A percentile compares a stretch with the other conserved stretches of the same genome.
Conservation (phyloP, 2,797 vertebrate species). For the Acanthis flammea region DNA sequence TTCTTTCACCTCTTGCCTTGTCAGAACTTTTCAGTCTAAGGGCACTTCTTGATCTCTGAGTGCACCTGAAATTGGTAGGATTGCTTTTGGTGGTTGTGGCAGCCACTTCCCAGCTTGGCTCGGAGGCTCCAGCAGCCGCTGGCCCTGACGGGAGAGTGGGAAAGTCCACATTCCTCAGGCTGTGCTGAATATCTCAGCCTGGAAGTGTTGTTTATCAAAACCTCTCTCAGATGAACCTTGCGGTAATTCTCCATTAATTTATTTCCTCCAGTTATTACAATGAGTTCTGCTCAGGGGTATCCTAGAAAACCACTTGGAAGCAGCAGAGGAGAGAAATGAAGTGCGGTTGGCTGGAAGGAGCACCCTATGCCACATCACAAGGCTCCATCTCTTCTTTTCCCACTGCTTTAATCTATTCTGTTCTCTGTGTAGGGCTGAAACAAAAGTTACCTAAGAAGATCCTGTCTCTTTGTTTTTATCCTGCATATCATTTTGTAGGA, state of each 20-base stretch:
- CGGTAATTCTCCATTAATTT: conserved; percentile 65
- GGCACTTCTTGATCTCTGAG: neutral
- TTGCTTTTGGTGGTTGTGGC: conserved; percentile 22
- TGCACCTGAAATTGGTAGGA: neutral
- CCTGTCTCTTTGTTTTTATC: conserved; percentile 55
- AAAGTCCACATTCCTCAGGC: conserved; percentile 61
- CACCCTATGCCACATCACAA: conserved; percentile 48
- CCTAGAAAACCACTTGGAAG: conserved; percentile 65
- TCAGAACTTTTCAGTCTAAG: neutral
- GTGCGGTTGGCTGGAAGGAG: conserved; percentile 59
- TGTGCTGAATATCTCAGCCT: conserved; percentile 59
- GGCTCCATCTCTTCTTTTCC: conserved; percentile 50
- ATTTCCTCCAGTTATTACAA: conserved; percentile 70
- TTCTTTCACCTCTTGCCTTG: neutral
- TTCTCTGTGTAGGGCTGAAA: conserved; percentile 54
- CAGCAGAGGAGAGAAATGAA: conserved; percentile 29
- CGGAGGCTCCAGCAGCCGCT: neutral
- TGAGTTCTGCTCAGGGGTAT: conserved; percentile 66
- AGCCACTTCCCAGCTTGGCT: conserved; percentile 28
- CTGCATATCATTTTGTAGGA: conserved; percentile 34
- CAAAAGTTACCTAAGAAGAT: conserved; percentile 62
- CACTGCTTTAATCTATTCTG: conserved; percentile 65
- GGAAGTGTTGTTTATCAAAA: conserved; percentile 69
- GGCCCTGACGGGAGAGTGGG: neutral
- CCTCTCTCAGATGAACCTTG: conserved; percentile 59